Conservation (phyloP, 2,113 vertebrate genomes). For the Arothron firmamentum region DNA sequence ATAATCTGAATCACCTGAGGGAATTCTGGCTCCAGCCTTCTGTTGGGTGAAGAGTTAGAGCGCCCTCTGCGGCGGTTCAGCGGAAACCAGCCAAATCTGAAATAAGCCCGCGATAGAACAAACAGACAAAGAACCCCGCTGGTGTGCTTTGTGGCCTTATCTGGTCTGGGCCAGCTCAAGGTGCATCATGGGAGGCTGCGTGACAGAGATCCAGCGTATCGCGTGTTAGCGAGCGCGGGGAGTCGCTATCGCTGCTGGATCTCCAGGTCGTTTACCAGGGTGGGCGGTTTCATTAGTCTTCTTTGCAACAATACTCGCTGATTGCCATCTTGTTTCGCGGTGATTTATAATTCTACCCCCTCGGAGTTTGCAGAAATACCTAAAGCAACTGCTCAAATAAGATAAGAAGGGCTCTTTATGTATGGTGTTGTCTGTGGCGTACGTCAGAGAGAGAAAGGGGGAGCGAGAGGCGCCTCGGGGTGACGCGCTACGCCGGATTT, state of each 20-base stretch:
- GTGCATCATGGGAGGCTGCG: conserved; percentile 35
- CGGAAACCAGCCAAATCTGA: conserved; percentile 37
- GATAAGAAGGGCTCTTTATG: conserved; percentile 73
- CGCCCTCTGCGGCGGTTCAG: conserved; percentile 41
- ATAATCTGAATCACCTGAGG: conserved; percentile 61
- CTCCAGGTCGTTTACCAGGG: conserved; percentile 72
- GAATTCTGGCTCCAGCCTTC: conserved; percentile 37
- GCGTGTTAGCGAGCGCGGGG: conserved; percentile 52
- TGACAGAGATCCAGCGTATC: conserved; percentile 50
- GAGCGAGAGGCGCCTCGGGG: conserved; percentile 34
- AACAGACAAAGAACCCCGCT: conserved; percentile 58
- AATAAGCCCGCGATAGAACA: conserved; percentile 62
- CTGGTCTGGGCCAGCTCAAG: conserved; percentile 56
- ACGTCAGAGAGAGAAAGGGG: conserved; percentile 51
- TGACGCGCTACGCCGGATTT: conserved; percentile 32
- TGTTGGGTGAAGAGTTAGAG: conserved; percentile 40
- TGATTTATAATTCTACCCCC: conserved; percentile 73
- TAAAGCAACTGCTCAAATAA: conserved; percentile 76
- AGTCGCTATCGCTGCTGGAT: conserved; percentile 65
- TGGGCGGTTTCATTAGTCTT: conserved; percentile 74
- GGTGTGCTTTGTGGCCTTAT: conserved; percentile 70
- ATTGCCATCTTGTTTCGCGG: conserved; percentile 73
- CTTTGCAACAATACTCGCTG: conserved; percentile 70
- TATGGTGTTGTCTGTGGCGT: conserved; percentile 58
- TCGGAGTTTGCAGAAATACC: conserved; percentile 74